Evolutionary conservation across 1,140 invertebrate species (phyloP), one percentile per base, ranked within the genome.

Genomic region (Onthophagus taurus): DNA sequence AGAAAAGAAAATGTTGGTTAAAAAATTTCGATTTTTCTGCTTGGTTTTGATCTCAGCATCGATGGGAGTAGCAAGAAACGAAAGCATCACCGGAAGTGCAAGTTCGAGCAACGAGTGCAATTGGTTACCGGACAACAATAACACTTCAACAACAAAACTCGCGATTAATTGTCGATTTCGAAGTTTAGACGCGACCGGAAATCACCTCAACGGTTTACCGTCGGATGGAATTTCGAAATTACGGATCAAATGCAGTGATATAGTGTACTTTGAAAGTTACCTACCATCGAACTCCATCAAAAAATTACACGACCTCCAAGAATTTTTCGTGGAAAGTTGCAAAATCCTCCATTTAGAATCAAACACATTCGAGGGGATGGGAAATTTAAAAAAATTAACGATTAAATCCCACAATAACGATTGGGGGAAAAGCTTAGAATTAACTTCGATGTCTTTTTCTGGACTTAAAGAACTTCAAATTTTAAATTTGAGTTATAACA

Each of bases 401-500:
- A 66, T 93, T 18, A 79, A 79, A 51, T 85, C 85, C 2, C 72
- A 75, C 39, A 91, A 92, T 59, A 70, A 70, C 1, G 83, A 81
- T 33, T 88, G 85, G 85, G 72, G 72, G 14, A 80, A 82, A 54
- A 75, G 72, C 24, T 66, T 88, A 52, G 81, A 86, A 49, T 60
- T 88, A 43, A 74, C 72, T 24, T 66, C 74, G 43, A 75, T 75
- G 47, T 77, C 83, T 36, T 72, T 89, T 41, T 72, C 74, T 52
- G 82, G 83, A 23, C 67, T 89, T 11, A 76, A 78, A 49, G 83
- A 87, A 62, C 65, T 90, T 18, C 83, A 86, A 52, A 73, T 74
- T 11, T 70, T 93, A 45, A 81, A 92, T 68, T 66, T 93, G 49
- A 72, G 79, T 37, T 76, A 84, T 58, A 92, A 89, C 66, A 89